A percentile compares a stretch with the other conserved stretches of the same genome.
Conservation (phyloP, 2,888 invertebrate species). For the Apamea crenata region DNA sequence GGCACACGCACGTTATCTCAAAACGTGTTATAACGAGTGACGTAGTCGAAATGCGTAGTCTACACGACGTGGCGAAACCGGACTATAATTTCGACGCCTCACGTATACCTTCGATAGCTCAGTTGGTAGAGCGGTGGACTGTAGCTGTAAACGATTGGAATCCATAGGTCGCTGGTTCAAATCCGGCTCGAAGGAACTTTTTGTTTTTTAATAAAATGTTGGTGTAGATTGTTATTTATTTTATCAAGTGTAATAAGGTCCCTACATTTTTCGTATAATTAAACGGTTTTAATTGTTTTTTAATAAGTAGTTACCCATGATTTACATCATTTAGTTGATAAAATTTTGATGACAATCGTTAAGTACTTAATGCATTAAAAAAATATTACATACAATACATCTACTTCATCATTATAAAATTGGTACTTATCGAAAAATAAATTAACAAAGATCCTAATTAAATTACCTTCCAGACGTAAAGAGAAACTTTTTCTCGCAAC, state of each 20-base stretch:
- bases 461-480: slow-evolving; percentile 42
- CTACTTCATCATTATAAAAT: background rate
- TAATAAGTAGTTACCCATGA: background rate
- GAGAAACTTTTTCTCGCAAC: slow-evolving; percentile 49
- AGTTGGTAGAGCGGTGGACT: slow-evolving; percentile 90
- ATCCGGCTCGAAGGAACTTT: slow-evolving; percentile 92
- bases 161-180: slow-evolving; percentile 93
- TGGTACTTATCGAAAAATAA: background rate
- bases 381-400: background rate
- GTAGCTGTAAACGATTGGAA: slow-evolving; percentile 77
- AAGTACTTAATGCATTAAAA: background rate
- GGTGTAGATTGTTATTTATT: background rate
- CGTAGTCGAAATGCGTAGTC: background rate
- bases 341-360: background rate
- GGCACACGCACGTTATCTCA: background rate
- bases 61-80: background rate
- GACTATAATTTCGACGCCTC: slow-evolving; percentile 12
- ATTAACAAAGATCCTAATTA: background rate
- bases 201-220: slow-evolving; percentile 11
- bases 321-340: background rate
- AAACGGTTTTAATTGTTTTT: background rate
- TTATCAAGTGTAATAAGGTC: background rate
- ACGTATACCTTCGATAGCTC: slow-evolving; percentile 85
- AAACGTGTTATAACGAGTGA: slow-evolving; percentile 1
- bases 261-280: background rate